A percentile compares a stretch with the other conserved stretches of the same genome.
phyloP scores from a whole-genome alignment of 2,113 vertebrate genomes.

The Gambusia affinis region DNA sequence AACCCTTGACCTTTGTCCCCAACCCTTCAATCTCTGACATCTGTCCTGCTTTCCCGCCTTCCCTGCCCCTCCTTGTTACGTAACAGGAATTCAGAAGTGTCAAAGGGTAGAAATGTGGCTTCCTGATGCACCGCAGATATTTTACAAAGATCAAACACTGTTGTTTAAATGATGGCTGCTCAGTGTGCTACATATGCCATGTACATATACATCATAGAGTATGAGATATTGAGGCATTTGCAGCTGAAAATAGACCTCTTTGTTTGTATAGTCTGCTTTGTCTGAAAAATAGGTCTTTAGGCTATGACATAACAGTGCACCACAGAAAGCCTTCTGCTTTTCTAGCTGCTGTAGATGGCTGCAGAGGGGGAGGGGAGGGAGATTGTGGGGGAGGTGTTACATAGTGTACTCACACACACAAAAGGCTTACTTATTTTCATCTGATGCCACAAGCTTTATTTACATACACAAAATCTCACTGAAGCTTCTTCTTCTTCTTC shows the following conservation, averaged over 20 bases:
- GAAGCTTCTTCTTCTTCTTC: constrained; percentile 37
- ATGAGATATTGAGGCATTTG: constrained; percentile 1
- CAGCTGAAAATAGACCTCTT: constrained; percentile 23
- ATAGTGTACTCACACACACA: constrained; percentile 56
- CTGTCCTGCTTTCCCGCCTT: constrained; percentile 69
- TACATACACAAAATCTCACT: constrained; percentile 15
- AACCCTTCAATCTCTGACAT: constrained; percentile 74
- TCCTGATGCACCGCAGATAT: constrained; percentile 14
- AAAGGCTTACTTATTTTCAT: constrained; percentile 46
- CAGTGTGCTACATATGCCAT: not conserved
- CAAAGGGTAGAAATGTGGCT: constrained; percentile 40
- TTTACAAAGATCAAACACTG: constrained; percentile 12
- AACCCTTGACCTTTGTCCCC: constrained; percentile 74
- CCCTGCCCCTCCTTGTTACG: constrained; percentile 25
- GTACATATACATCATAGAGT: not conserved
- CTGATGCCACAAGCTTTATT: constrained; percentile 24
- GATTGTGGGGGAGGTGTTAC: constrained; percentile 57
- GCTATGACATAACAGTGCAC: constrained; percentile 75
- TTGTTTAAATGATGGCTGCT: not conserved
- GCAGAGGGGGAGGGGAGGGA: constrained; percentile 55
- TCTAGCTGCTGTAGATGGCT: constrained; percentile 41
- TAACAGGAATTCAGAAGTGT: constrained; percentile 55
- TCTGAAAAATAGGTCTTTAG: constrained; percentile 65
- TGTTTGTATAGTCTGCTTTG: constrained; percentile 37
- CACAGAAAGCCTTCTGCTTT: constrained; percentile 62